Evolutionary conservation across 2,888 invertebrate genomes (phyloP).

Genomic region (Germaria angustata): DNA sequence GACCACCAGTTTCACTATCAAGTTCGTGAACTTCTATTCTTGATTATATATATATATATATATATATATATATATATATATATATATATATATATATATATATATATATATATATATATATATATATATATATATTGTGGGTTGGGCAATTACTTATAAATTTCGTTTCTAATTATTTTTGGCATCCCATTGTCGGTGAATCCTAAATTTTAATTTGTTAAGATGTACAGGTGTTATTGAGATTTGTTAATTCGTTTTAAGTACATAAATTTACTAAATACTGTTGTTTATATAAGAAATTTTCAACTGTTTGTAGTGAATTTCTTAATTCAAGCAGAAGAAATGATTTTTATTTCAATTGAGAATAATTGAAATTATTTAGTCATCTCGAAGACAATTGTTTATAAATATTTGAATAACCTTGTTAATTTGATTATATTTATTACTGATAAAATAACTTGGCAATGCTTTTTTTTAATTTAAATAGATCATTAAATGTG

Average conservation of each 20-base stretch:
- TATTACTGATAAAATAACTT: neutral
- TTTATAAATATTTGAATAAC: conserved; percentile 6
- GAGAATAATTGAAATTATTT: conserved; percentile 16
- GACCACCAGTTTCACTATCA: conserved; percentile 28
- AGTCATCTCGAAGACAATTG: conserved; percentile 37
- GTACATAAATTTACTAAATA: neutral
- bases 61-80: neutral
- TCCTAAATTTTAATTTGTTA: conserved; percentile 32
- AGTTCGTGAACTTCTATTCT: conserved; percentile 25
- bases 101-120: neutral
- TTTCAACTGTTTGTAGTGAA: conserved; percentile 5
- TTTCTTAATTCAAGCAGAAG: neutral
- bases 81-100: neutral
- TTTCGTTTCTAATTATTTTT: conserved; percentile 29
- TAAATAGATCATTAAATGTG: neutral
- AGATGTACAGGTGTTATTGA: conserved; percentile 56
- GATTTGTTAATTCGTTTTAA: neutral
- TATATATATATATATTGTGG: neutral
- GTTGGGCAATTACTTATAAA: conserved; percentile 17
- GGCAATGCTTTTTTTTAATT: neutral
- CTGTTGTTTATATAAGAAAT: neutral
- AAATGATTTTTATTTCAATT: conserved; percentile 15
- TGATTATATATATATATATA: neutral
- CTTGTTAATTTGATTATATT: conserved; percentile 18
- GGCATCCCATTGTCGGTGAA: conserved; percentile 11